phyloP scores from a whole-genome alignment of 2,888 invertebrate species.

The Opisthograptis luteolata region DNA sequence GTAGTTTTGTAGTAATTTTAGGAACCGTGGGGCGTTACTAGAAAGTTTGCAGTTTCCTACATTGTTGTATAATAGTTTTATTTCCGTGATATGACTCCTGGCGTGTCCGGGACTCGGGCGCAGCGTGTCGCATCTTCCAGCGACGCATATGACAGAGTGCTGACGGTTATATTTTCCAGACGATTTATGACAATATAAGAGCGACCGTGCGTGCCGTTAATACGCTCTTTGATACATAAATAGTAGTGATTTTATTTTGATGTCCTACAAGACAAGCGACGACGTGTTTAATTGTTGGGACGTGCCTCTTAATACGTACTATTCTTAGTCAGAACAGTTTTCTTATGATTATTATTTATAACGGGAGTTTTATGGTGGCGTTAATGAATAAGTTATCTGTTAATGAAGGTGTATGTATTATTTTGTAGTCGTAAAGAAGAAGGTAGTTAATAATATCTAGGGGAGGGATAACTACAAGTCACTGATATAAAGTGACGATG shows the following conservation, averaged over 20 bases:
- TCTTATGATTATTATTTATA: constrained; percentile 58
- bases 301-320: constrained; percentile 68
- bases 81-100: background rate
- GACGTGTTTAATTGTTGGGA: constrained; percentile 78
- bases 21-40: too few relatives aligned
- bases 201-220: constrained; percentile 73
- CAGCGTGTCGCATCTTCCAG: constrained; percentile 52
- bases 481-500: too few relatives aligned
- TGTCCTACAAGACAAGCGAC: constrained; percentile 81
- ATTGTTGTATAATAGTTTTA: background rate
- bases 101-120: constrained; percentile 33
- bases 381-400: constrained; percentile 42
- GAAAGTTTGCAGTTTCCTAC: too few relatives aligned
- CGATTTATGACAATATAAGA: constrained; percentile 83
- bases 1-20: too few relatives aligned
- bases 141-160: constrained; percentile 70
- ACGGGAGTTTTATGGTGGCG: constrained; percentile 40
- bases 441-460: too few relatives aligned
- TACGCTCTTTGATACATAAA: constrained; percentile 80
- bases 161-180: constrained; percentile 83
- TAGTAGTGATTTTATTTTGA: constrained; percentile 82
- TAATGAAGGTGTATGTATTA: constrained; percentile 35
- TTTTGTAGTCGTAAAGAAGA: too few relatives aligned
- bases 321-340: constrained; percentile 70
- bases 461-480: too few relatives aligned